Evolutionary conservation across 2,888 invertebrate genomes (phyloP), one percentile per base, ranked within the genome.

Genomic region (Cheiracanthium punctorium): DNA sequence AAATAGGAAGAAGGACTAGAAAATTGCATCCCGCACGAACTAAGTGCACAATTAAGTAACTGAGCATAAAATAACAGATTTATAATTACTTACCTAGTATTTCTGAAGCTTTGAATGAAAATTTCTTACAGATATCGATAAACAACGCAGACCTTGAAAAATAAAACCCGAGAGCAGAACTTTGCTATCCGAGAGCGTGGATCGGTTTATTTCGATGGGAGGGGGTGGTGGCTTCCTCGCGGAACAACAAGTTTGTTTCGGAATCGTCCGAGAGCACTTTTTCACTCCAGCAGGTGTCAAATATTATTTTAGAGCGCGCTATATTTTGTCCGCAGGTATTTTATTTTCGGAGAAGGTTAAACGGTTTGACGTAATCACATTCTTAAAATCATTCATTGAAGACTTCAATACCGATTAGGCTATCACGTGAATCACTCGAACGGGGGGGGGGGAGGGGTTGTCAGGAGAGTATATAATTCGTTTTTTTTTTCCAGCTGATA

Each of bases 81-180:
- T 17, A 58, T 4, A 58, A 24, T 7, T 5, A 58, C 58, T 58
- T 24, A 58, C 58, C 58, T 58, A 58, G 4, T 24, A 5, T 7
- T 24, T 24, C 17, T 17, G 17, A 17, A 10, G 17, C 8, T 58
- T 58, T 17, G 14, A 4, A 17, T 17, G 4, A 24, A 24, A 48
- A 24, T 58, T 58, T 58, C 10, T 4, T 17, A 0, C n/a, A 1
- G n/a, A n/a, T 43, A 20, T 48, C 30, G 76, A 76, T 67, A 76
- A 76, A 67, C 67, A 76, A 29, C 76, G 8, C 10, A 29, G 76
- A 67, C 76, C 76, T 76, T 76, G 76, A 76, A 32, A 20, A 52
- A 7, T n/a, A 17, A 7, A 30, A 14, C 29, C 24, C 32, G 69
- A 29, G 5, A 4, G 20, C 4, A 67, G 20, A 29, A 24, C 24